These are phyloP conservation scores for Steromphala cineraria DNA, from an alignment of 2,888 invertebrate species.

Conservation along the genomic window DNA sequence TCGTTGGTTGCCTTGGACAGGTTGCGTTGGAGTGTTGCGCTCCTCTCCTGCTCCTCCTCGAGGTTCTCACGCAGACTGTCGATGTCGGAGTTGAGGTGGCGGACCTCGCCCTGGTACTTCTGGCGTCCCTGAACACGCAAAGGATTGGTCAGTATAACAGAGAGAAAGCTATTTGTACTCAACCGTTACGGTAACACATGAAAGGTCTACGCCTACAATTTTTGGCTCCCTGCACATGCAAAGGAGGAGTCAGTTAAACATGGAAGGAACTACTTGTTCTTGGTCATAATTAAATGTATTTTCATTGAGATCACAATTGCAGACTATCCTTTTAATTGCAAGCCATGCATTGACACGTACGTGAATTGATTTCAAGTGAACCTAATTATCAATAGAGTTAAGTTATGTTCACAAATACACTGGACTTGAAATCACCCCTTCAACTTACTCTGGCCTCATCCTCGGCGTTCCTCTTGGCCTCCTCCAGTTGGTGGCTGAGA, in stretches of 20 bases:
- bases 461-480: constrained; percentile 97
- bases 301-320: no score
- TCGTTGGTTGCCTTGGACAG: constrained; percentile 99
- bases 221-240: constrained; percentile 57
- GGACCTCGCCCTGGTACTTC: constrained; percentile 85
- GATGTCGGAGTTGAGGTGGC: constrained; percentile 98
- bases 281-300: no score
- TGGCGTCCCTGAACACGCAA: constrained; percentile 51
- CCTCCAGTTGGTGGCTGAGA: constrained; percentile 96
- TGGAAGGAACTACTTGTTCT: no score
- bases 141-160: background rate
- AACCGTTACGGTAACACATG: no score
- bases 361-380: no score
- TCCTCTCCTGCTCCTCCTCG: constrained; percentile 99
- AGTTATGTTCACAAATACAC: no score
- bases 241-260: background rate
- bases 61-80: constrained; percentile 99
- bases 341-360: no score
- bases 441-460: constrained; percentile 84
- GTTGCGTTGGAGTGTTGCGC: constrained; percentile 98
- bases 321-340: no score
- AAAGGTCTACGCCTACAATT: no score
- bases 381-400: no score
- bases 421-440: no score
- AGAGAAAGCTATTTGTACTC: background rate